These are phyloP conservation scores for Eustalomyia histrio DNA, from an alignment of 2,888 invertebrate genomes.

Conservation along the genomic window DNA sequence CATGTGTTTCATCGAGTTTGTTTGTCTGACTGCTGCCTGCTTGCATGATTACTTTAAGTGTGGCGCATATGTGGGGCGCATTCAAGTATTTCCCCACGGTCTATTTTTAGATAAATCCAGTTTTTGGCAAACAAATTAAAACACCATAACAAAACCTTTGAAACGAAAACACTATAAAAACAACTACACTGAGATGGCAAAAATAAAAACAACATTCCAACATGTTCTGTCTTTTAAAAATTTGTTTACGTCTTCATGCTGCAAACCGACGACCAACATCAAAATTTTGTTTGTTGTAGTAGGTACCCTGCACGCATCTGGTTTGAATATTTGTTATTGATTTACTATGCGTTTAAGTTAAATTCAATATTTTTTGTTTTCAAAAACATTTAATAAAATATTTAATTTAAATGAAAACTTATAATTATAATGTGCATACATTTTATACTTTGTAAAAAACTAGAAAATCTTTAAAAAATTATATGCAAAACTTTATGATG, in stretches of 20 bases:
- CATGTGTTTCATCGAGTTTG: no score
- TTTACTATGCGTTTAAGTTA: background rate
- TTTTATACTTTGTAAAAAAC: background rate
- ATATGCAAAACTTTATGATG: constrained; percentile 1
- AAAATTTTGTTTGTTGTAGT: background rate
- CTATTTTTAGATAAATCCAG: constrained; percentile 79
- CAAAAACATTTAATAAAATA: no score
- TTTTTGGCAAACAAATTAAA: constrained; percentile 71
- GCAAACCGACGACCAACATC: constrained; percentile 26
- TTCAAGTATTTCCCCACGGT: constrained; percentile 76
- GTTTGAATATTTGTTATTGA: background rate
- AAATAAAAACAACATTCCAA: constrained; percentile 52
- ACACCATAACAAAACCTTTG: constrained; percentile 46
- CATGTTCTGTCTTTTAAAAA: constrained; percentile 54
- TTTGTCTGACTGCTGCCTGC: background rate
- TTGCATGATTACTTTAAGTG: constrained; percentile 46
- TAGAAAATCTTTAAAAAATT: background rate
- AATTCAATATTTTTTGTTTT: no score
- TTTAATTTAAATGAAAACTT: background rate
- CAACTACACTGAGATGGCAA: constrained; percentile 11
- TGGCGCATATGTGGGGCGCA: constrained; percentile 73
- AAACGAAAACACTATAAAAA: constrained; percentile 17
- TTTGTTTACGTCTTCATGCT: constrained; percentile 57
- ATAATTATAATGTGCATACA: background rate
- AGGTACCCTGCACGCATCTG: background rate